phyloP scores from a whole-genome alignment of 2,888 invertebrate species.

The Schrankia costaestrigalis region DNA sequence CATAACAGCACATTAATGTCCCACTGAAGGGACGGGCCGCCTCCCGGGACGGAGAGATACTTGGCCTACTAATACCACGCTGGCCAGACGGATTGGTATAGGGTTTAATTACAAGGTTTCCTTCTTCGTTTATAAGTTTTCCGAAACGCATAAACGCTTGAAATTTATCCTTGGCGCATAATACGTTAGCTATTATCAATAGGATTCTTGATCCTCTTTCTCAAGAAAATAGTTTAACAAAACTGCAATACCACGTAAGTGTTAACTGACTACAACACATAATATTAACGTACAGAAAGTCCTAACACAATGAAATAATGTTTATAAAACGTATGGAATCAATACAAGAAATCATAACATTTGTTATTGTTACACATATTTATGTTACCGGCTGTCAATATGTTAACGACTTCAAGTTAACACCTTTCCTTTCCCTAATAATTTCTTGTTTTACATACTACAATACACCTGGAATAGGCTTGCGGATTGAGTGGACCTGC shows the following conservation, averaged over 20 bases:
- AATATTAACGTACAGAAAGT: constrained; percentile 17
- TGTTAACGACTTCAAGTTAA: constrained; percentile 35
- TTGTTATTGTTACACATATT: constrained; percentile 48
- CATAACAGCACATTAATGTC: no score
- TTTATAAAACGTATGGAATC: constrained; percentile 43
- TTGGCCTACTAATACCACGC: no score
- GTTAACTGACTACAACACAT: constrained; percentile 4
- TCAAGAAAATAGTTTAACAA: neutral
- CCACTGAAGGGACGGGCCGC: no score
- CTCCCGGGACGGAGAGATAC: no score
- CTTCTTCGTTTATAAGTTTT: no score
- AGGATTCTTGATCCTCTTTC: no score
- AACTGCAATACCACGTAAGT: constrained; percentile 3
- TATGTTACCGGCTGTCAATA: constrained; percentile 45
- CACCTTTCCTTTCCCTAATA: constrained; percentile 35
- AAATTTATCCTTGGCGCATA: no score
- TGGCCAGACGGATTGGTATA: no score
- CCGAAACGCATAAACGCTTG: no score
- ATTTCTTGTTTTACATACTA: constrained; percentile 37
- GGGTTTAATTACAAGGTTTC: no score
- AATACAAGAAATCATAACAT: constrained; percentile 36
- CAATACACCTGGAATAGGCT: constrained; percentile 20
- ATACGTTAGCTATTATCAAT: no score
- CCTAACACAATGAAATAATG: constrained; percentile 47
- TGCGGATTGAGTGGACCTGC: constrained; percentile 7